Conservation (phyloP, 2,113 vertebrate species). For the Nestor notabilis region DNA sequence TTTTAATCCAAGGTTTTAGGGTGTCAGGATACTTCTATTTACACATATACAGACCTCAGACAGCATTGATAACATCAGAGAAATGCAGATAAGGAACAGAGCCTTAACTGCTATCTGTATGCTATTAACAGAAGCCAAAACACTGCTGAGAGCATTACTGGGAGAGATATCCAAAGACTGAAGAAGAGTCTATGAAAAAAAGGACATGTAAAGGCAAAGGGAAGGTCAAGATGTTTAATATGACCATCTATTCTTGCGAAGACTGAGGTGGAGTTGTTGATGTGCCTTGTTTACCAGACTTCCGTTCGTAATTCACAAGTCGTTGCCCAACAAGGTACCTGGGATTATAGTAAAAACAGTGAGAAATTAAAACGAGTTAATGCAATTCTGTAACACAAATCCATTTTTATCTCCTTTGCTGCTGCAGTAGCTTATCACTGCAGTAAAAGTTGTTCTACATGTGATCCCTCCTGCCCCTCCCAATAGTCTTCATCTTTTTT, state of each 20-base stretch:
- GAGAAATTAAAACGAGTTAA: not conserved
- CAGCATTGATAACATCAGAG: slow-evolving; percentile 77
- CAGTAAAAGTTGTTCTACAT: not conserved
- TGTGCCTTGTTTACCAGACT: slow-evolving; percentile 84
- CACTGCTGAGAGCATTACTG: slow-evolving; percentile 71
- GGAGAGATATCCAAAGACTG: slow-evolving; percentile 70
- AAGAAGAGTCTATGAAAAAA: slow-evolving; percentile 73
- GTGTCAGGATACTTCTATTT: slow-evolving; percentile 86
- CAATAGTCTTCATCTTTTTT: not conserved
- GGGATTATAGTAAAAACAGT: slow-evolving; percentile 27
- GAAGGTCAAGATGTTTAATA: slow-evolving; percentile 65
- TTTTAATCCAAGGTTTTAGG: slow-evolving; percentile 83
- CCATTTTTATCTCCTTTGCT: not conserved
- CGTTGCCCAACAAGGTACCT: slow-evolving; percentile 98
- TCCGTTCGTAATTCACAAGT: slow-evolving; percentile 97
- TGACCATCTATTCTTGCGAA: slow-evolving; percentile 82
- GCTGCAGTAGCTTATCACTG: not conserved
- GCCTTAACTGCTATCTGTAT: slow-evolving; percentile 71
- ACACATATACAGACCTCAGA: slow-evolving; percentile 92
- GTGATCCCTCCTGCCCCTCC: not conserved
- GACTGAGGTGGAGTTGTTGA: slow-evolving; percentile 82
- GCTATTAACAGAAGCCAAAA: slow-evolving; percentile 74
- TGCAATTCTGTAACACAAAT: not conserved
- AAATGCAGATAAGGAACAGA: slow-evolving; percentile 68
- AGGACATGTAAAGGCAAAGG: slow-evolving; percentile 73